Percentiles rank a stretch among this genome's conserved stretches.
These are phyloP conservation scores for Drosophila tristis DNA, from an alignment of 1,140 invertebrate species.

Conservation along the genomic window DNA sequence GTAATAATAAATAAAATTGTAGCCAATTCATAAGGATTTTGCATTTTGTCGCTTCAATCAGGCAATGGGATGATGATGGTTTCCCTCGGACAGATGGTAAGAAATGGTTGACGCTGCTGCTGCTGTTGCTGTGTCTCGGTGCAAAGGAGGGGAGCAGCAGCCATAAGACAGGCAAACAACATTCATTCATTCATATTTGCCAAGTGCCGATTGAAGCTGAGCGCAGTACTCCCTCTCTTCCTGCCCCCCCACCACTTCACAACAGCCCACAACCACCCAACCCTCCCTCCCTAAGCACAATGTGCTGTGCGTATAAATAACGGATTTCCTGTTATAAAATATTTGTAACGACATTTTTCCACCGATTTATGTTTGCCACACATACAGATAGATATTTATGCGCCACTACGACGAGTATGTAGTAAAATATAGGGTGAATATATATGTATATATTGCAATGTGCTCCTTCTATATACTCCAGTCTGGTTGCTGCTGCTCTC, in stretches of 20 bases:
- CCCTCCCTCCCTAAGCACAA: slow-evolving; percentile 46
- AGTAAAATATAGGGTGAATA: slow-evolving; percentile 8
- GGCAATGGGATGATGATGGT: slow-evolving; percentile 14
- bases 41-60: slow-evolving; percentile 71
- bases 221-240: slow-evolving; percentile 38
- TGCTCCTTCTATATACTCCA: slow-evolving; percentile 24
- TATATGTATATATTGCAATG: slow-evolving; percentile 38
- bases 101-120: not conserved
- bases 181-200: slow-evolving; percentile 82
- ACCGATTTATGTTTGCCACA: slow-evolving; percentile 63
- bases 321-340: slow-evolving; percentile 82
- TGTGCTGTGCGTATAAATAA: slow-evolving; percentile 81
- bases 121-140: too few relatives aligned
- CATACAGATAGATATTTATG: slow-evolving; percentile 1
- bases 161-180: slow-evolving; percentile 64
- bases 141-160: slow-evolving; percentile 1
- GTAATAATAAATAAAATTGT: slow-evolving; percentile 82
- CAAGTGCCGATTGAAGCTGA: slow-evolving; percentile 64
- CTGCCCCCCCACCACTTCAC: slow-evolving; percentile 3
- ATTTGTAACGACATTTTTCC: slow-evolving; percentile 77
- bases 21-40: slow-evolving; percentile 82
- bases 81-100: not conserved
- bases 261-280: not conserved
- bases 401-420: not conserved
- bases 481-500: slow-evolving; percentile 10